Evolutionary conservation across 2,888 invertebrate genomes (phyloP).

Genomic region (Muschampia plurimacula): DNA sequence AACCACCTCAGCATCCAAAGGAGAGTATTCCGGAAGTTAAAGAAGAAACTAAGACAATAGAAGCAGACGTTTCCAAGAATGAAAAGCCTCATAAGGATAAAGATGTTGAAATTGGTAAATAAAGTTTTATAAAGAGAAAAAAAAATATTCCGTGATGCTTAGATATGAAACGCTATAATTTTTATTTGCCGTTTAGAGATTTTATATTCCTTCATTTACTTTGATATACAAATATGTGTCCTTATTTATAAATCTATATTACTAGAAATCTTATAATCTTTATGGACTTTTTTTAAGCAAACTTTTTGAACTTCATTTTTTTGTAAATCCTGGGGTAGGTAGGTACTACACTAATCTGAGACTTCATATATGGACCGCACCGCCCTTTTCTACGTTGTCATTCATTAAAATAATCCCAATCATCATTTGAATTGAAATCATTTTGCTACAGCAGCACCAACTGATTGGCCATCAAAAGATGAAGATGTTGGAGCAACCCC

Average conservation of each 20-base stretch:
- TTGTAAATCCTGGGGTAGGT: too few relatives aligned
- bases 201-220: too few relatives aligned
- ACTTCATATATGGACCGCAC: too few relatives aligned
- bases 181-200: too few relatives aligned
- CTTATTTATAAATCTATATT: neutral
- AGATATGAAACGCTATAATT: too few relatives aligned
- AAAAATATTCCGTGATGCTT: neutral
- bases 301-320: neutral
- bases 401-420: neutral
- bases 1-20: slow-evolving; percentile 62
- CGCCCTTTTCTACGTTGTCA: neutral
- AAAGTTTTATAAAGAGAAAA: neutral
- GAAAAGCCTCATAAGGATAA: slow-evolving; percentile 71
- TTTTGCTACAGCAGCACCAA: slow-evolving; percentile 55
- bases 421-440: neutral
- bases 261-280: too few relatives aligned
- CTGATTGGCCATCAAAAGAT: slow-evolving; percentile 77
- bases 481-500: slow-evolving; percentile 68
- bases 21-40: slow-evolving; percentile 69
- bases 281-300: neutral
- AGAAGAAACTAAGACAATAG: slow-evolving; percentile 64
- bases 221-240: too few relatives aligned
- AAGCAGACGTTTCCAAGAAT: slow-evolving; percentile 63
- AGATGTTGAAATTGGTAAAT: slow-evolving; percentile 55
- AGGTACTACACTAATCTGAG: too few relatives aligned